These are phyloP conservation scores for Rhynchopsitta pachyrhyncha DNA, from an alignment of 2,113 vertebrate species.

Conservation along the genomic window DNA sequence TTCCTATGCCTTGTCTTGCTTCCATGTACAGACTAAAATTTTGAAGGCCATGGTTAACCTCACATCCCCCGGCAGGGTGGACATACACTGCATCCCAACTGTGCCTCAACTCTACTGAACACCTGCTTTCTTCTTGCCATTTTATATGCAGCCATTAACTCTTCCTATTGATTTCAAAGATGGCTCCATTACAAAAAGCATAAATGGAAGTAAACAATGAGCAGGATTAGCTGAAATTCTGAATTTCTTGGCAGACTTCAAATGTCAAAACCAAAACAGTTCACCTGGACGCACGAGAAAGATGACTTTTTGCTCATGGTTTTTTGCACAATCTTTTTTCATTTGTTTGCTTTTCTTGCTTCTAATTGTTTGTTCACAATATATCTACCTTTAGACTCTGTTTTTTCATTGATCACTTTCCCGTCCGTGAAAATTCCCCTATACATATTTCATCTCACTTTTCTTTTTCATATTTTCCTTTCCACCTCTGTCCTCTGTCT, in stretches of 20 bases:
- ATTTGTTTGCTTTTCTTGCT: not conserved
- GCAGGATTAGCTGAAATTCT: not conserved
- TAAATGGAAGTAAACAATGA: not conserved
- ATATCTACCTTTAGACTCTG: not conserved
- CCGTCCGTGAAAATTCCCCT: not conserved
- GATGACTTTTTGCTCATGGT: not conserved
- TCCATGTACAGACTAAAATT: not conserved
- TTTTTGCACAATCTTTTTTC: not conserved
- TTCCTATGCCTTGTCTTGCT: accelerated
- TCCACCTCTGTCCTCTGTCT: not conserved
- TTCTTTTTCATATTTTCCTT: not conserved
- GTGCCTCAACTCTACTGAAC: not conserved
- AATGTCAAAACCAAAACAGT: not conserved
- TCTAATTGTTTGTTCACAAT: not conserved
- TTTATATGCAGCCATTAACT: not conserved
- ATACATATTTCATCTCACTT: not conserved
- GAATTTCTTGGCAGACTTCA: not conserved
- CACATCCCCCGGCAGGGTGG: not conserved
- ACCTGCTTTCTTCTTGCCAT: not conserved
- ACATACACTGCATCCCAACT: not conserved
- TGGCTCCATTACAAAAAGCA: not conserved
- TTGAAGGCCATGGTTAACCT: not conserved
- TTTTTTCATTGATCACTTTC: not conserved
- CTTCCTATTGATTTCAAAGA: not conserved
- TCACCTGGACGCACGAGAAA: not conserved